Base-by-base conservation (phyloP, 1,140 invertebrate species). In the Telenomus remus region DNA sequence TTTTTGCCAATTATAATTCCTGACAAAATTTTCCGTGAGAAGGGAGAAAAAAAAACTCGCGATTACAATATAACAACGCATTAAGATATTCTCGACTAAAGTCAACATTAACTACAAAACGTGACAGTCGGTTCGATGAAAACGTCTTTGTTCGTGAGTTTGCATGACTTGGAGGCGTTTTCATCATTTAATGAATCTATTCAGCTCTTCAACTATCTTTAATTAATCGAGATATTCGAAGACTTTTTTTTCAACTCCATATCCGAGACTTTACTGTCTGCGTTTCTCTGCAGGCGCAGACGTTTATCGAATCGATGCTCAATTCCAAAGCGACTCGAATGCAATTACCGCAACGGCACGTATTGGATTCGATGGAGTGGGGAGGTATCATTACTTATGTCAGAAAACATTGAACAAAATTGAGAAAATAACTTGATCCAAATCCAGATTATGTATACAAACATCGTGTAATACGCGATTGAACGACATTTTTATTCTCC, bases 171-270 rank as follows among this genome's bases (percentile, higher is more conserved):
- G 47, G 33, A 68, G 49, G 46, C 57, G 57, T 68, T 74, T 66
- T 74, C 71, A 63, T 74, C 71, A 74, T 74, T 74, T 74, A 74
- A 74, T 63, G 46, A 74, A 74, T 68, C 71, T 48, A 74, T 71
- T 68, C 68, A 63, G 51, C 47, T 56, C 56, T 66, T 61, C 61
- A 61, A 63, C 55, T 71, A 68, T 72, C 69, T 64, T 77, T 73
- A 78, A 78, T 78, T 78, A 78, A 72, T 73, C 54, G 61, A 72
- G 64, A 77, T 73, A 65, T 73, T 78, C 60, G 39, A 78, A 64
- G 53, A 71, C 42, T 66, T 76, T 61, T 76, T 76, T 66, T 61
- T n/a, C n/a, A n/a, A 76, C 56, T 65, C 42, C 47, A 61, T 70
- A 61, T 57, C 56, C 48, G 68, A 48, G 47, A 44, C 68, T 68